Evolutionary conservation across 2,797 vertebrate genomes (phyloP).

Genomic region (Arrhamphus sclerolepis): DNA sequence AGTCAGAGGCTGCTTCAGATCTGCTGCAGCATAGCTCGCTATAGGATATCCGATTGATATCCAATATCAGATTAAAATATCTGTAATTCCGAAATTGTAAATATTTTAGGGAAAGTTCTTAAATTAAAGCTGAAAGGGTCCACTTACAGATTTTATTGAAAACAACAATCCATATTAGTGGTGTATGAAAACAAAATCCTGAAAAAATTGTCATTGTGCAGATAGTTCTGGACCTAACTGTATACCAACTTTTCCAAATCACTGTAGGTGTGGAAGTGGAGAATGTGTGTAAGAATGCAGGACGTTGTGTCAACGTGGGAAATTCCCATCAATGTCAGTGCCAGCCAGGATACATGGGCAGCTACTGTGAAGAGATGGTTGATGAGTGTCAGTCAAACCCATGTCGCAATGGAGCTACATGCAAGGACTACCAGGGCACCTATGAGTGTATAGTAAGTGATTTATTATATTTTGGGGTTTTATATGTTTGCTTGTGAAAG

Average conservation of each 20-base stretch:
- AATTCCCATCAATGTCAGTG: constrained; percentile 87
- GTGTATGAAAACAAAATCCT: too few species aligned
- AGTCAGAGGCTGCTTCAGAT: too few species aligned
- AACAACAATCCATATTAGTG: too few species aligned
- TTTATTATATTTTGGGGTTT: not conserved
- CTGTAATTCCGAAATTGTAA: too few species aligned
- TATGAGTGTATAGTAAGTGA: constrained; percentile 87
- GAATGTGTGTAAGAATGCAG: constrained; percentile 86
- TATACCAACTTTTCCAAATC: constrained; percentile 12
- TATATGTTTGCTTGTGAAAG: constrained; percentile 1
- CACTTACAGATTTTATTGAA: too few species aligned
- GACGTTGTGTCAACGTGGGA: constrained; percentile 81
- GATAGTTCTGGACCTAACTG: too few species aligned
- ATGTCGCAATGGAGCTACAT: constrained; percentile 90
- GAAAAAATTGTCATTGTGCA: too few species aligned
- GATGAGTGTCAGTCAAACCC: constrained; percentile 91
- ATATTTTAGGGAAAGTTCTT: too few species aligned
- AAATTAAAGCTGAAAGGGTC: too few species aligned
- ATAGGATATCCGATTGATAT: too few species aligned
- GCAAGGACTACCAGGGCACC: constrained; percentile 86
- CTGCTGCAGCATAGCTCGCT: too few species aligned
- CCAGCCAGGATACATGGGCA: constrained; percentile 88
- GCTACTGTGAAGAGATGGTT: constrained; percentile 88
- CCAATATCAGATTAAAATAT: too few species aligned
- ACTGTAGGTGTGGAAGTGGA: constrained; percentile 78